Evolutionary conservation across 2,888 invertebrate species (phyloP).

Genomic region (Keiferia lycopersicella): DNA sequence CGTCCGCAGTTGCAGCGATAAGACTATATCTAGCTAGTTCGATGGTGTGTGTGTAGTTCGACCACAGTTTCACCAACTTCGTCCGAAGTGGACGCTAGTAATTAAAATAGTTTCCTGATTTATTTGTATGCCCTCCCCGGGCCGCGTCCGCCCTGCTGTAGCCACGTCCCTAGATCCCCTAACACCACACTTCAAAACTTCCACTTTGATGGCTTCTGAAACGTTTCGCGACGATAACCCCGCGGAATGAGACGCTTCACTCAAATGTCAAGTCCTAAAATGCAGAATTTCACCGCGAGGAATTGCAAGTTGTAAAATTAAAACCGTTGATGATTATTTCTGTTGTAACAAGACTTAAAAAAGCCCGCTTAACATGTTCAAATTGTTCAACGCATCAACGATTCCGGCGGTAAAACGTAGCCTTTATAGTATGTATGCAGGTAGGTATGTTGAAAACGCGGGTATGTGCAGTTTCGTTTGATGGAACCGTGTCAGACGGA

Average conservation of each 20-base stretch:
- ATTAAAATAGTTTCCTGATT: slow-evolving; percentile 47
- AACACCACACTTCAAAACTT: slow-evolving; percentile 13
- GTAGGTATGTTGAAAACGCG: not conserved
- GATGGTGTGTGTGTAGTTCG: not conserved
- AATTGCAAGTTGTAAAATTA: not conserved
- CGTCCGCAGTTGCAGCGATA: not conserved
- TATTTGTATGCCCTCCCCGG: slow-evolving; percentile 33
- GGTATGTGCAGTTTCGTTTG: not conserved
- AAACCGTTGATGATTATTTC: slow-evolving; percentile 2
- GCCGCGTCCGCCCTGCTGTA: not conserved
- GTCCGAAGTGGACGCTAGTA: slow-evolving; percentile 34
- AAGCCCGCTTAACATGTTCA: no score
- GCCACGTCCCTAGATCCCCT: not conserved
- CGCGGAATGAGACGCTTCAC: not conserved
- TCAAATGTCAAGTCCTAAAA: not conserved
- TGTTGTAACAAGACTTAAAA: not conserved
- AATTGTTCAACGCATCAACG: no score
- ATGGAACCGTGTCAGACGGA: not conserved
- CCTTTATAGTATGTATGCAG: no score
- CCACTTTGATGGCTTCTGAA: slow-evolving; percentile 2
- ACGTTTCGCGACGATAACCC: slow-evolving; percentile 16
- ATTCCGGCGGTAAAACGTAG: no score
- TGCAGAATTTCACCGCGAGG: slow-evolving; percentile 12
- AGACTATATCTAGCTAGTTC: not conserved
- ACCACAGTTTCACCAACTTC: slow-evolving; percentile 22